Evolutionary conservation across 2,113 vertebrate genomes (phyloP), one percentile per base, ranked within the genome.

Genomic region (Chloropsis hardwickii): DNA sequence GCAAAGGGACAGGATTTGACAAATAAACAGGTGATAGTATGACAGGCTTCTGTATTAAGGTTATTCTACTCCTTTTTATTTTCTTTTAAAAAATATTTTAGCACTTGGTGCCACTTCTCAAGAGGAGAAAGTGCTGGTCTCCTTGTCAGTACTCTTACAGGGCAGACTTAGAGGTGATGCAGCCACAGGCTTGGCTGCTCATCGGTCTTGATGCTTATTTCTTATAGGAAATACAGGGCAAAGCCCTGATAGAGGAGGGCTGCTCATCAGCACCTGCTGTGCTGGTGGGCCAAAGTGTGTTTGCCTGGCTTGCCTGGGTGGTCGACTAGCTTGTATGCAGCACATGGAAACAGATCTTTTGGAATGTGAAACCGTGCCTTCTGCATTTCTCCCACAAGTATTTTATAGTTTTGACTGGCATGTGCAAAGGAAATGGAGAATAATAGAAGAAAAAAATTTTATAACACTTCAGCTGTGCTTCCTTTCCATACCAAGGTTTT

Each of bases 381-480:
- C 84, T 94, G 79, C 85, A 8, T 88, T 90, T 96, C 82, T 94
- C 93, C 76, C 94, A 78, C 93, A 97, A 95, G 64, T 94, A 88
- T 93, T 96, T 96, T 96, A 92, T 84, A 96, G 92, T 93, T 96
- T 97, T 96, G 93, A 92, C 92, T 95, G 90, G 95, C 92, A 86
- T 94, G 72, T 10, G 3, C 19, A 20, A 94, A 96, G 92, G 90
- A 96, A 94, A 86, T 48, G 53, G 85, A 91, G 89, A 95, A 93
- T 96, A 95, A 94, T 94, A 84, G 92, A 87, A 97, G 81, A 96
- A 83, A 90, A 95, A 86, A 82, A 28, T 95, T 97, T n/a, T 20
- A 77, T 96, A 96, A 95, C 61, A 25, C 65, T 81, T 92, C 67
- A 94, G 18, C 89, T 96, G 60, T 96, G 86, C 86, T 96, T 96